Conservation (phyloP, 1,140 invertebrate species). For the Epicauta chinensis region DNA sequence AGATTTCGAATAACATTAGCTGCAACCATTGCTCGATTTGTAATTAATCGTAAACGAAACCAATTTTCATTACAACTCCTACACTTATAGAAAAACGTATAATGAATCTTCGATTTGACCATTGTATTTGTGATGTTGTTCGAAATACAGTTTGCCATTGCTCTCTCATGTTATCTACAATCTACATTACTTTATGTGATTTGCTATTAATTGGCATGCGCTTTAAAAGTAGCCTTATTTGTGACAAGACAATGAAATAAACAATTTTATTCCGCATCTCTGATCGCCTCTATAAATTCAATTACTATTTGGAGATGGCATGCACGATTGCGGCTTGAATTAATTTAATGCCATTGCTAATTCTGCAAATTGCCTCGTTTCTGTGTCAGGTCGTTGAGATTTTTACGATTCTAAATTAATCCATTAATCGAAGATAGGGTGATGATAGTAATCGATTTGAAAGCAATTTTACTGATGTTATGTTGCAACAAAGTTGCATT, state of each 20-base stretch:
- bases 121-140: slow-evolving; percentile 15
- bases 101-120: slow-evolving; percentile 12
- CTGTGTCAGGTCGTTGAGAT: no score
- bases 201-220: slow-evolving; percentile 30
- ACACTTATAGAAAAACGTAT: not conserved
- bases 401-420: no score
- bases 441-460: no score
- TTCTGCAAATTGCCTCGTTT: slow-evolving; percentile 1
- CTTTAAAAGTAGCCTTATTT: slow-evolving; percentile 21
- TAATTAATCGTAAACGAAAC: slow-evolving; percentile 8
- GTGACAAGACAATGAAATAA: slow-evolving; percentile 29
- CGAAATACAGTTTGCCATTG: slow-evolving; percentile 1
- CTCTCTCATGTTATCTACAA: slow-evolving; percentile 19
- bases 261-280: slow-evolving; percentile 23
- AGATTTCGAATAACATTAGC: not conserved
- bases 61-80: slow-evolving; percentile 12
- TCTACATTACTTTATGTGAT: slow-evolving; percentile 28
- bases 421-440: no score
- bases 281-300: slow-evolving; percentile 21
- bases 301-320: slow-evolving; percentile 24
- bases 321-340: slow-evolving; percentile 19
- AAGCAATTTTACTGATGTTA: no score
- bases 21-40: not conserved
- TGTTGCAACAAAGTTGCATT: no score
- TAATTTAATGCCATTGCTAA: slow-evolving; percentile 20